Evolutionary conservation across 2,113 vertebrate species (phyloP).

Genomic region (Labeo catla): DNA sequence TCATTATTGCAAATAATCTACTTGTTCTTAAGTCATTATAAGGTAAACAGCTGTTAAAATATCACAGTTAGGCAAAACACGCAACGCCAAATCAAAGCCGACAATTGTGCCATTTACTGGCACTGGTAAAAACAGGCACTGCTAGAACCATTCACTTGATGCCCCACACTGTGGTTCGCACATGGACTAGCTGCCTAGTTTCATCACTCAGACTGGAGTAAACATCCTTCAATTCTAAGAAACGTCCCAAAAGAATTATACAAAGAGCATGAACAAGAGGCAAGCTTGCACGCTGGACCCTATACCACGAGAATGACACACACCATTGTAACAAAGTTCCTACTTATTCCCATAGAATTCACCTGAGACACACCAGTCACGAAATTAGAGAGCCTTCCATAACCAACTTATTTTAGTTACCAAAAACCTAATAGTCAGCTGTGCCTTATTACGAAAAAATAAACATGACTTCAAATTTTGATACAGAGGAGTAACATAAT

Average conservation of each 20-base stretch:
- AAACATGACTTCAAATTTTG: too few species aligned
- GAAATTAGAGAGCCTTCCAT: neutral
- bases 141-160: neutral
- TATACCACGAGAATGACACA: neutral
- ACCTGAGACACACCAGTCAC: neutral
- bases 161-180: constrained; percentile 1
- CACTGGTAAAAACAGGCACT: neutral
- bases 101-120: constrained; percentile 31
- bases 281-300: neutral
- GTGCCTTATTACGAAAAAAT: too few species aligned
- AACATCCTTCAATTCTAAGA: constrained; percentile 31
- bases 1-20: neutral
- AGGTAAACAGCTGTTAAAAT: neutral
- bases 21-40: constrained; percentile 5
- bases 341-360: neutral
- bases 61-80: constrained; percentile 16
- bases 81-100: constrained; percentile 15
- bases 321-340: neutral
- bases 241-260: constrained; percentile 17
- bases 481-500: neutral
- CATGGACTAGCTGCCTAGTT: neutral
- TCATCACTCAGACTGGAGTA: constrained; percentile 20
- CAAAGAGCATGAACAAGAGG: neutral
- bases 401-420: neutral
- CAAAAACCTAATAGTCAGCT: neutral